Percentiles rank a stretch among this genome's conserved stretches.
phyloP scores from a whole-genome alignment of 2,888 invertebrate genomes.

The Dolichomitus sp. region DNA sequence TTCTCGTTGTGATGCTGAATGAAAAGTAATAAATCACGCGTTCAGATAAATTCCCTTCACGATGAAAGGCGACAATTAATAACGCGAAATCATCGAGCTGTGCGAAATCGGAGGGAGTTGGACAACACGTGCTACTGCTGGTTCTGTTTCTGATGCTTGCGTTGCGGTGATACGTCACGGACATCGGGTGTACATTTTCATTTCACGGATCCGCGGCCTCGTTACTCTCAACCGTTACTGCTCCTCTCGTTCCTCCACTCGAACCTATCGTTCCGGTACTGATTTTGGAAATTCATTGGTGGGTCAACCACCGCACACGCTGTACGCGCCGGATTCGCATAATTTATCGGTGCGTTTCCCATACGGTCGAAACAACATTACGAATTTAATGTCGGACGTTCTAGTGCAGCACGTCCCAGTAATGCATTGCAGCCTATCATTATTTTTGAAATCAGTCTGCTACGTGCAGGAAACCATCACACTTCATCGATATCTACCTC shows the following conservation, averaged over 20 bases:
- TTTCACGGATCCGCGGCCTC: constrained; percentile 49
- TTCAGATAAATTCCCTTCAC: constrained; percentile 23
- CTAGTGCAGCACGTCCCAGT: neutral
- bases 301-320: constrained; percentile 19
- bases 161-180: constrained; percentile 59
- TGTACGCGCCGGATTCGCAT: constrained; percentile 51
- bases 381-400: constrained; percentile 50
- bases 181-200: constrained; percentile 65
- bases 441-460: constrained; percentile 34
- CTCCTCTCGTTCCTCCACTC: neutral
- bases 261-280: constrained; percentile 55
- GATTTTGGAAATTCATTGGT: constrained; percentile 65
- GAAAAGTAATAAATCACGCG: constrained; percentile 41
- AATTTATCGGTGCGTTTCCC: constrained; percentile 62
- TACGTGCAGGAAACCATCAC: constrained; percentile 17
- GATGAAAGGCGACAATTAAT: constrained; percentile 64
- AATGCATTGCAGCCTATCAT: constrained; percentile 24
- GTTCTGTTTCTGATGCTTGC: constrained; percentile 32
- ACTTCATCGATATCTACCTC: constrained; percentile 32
- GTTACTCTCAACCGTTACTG: constrained; percentile 19
- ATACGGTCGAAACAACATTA: constrained; percentile 59
- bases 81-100: constrained; percentile 56
- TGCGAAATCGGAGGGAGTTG: constrained; percentile 41
- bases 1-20: constrained; percentile 13
- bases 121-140: constrained; percentile 45